These are phyloP conservation scores for Lophura nycthemera DNA, from an alignment of 2,113 vertebrate genomes.

Conservation along the genomic window DNA sequence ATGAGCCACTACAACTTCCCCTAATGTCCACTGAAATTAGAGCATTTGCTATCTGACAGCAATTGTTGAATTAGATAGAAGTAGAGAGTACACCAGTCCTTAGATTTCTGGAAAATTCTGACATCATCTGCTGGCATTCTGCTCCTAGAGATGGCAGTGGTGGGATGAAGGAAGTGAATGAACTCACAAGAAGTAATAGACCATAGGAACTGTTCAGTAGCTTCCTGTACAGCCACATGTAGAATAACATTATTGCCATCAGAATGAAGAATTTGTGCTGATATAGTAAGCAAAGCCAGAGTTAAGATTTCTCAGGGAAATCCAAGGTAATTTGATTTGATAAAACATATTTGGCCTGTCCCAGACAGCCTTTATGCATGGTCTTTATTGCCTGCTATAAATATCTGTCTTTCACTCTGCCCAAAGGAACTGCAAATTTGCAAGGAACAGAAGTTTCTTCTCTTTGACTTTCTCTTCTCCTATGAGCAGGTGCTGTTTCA, in stretches of 20 bases:
- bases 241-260: background rate
- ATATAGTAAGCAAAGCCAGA: background rate
- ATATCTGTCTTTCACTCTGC: constrained; percentile 12
- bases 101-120: constrained; percentile 43
- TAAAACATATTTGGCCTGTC: constrained; percentile 27
- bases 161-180: background rate
- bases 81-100: background rate
- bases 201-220: background rate
- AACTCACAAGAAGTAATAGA: background rate
- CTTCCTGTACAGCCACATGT: background rate
- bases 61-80: background rate
- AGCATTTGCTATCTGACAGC: background rate
- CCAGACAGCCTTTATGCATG: constrained; percentile 13
- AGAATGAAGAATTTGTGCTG: constrained; percentile 1
- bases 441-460: background rate
- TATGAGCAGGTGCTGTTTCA: constrained; percentile 12
- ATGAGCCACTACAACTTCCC: background rate
- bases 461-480: background rate
- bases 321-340: background rate
- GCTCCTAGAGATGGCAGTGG: background rate
- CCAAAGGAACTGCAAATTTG: background rate
- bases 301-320: constrained; percentile 38
- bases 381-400: constrained; percentile 26
- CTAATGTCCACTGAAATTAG: background rate
- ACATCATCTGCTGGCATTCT: background rate